phyloP scores from a whole-genome alignment of 2,113 vertebrate species.

The Erythrocebus patas region DNA sequence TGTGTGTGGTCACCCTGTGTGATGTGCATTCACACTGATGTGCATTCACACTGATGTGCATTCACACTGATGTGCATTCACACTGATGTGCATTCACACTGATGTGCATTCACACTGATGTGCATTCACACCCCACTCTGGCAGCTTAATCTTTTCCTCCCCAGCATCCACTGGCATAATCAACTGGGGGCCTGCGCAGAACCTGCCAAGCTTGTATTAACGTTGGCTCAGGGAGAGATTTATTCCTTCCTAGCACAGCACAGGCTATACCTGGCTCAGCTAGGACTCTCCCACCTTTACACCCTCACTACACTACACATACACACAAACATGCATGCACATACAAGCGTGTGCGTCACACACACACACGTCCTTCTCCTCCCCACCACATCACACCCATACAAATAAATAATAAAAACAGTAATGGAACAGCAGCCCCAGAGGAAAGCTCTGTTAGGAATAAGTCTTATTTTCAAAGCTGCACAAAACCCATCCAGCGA shows the following conservation, averaged over 20 bases:
- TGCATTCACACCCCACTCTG: constrained; percentile 6
- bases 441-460: constrained; percentile 29
- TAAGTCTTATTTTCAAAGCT: constrained; percentile 40
- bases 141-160: constrained; percentile 58
- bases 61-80: too few species aligned
- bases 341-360: background rate
- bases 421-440: background rate
- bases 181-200: constrained; percentile 60
- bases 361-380: background rate
- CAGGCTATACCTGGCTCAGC: background rate
- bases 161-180: constrained; percentile 66
- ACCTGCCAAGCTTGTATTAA: constrained; percentile 76
- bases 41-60: too few species aligned
- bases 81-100: too few species aligned
- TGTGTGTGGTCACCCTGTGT: background rate
- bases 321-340: too few species aligned
- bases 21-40: too few species aligned
- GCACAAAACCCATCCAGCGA: background rate
- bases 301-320: background rate
- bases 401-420: constrained; percentile 43
- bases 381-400: background rate
- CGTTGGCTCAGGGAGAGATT: constrained; percentile 74
- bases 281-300: background rate
- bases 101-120: too few species aligned
- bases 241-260: constrained; percentile 73